phyloP scores from a whole-genome alignment of 2,113 vertebrate genomes.

The Zosterops japonicus region DNA sequence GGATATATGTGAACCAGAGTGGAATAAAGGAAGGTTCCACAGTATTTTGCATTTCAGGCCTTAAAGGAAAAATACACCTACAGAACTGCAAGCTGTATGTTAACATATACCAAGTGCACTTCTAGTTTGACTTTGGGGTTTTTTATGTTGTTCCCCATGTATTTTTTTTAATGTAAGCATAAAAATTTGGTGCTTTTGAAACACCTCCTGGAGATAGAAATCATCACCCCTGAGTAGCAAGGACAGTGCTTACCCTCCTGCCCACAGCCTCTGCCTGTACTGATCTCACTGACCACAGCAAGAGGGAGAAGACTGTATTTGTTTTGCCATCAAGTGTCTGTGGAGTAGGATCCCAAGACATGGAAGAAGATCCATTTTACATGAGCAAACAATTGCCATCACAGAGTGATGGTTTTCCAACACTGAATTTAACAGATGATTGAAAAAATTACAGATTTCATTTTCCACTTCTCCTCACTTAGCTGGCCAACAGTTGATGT shows the following conservation, averaged over 20 bases:
- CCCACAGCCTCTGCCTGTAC: too few relatives aligned
- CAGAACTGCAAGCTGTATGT: background rate
- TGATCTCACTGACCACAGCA: background rate
- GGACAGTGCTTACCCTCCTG: rapidly evolving
- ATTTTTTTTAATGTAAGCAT: background rate
- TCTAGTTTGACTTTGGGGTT: background rate
- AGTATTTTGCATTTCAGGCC: background rate
- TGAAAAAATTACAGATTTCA: background rate
- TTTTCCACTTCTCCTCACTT: background rate
- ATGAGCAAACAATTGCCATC: background rate
- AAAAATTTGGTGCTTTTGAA: background rate
- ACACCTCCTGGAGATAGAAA: background rate
- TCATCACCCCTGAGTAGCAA: background rate
- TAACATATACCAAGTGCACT: background rate
- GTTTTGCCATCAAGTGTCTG: background rate
- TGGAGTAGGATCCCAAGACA: background rate
- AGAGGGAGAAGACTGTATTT: background rate
- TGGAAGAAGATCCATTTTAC: background rate
- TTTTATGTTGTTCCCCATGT: background rate
- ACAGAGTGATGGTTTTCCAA: background rate
- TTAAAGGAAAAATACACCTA: background rate
- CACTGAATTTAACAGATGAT: background rate
- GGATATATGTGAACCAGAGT: background rate
- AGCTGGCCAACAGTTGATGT: background rate
- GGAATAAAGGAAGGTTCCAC: background rate